Conservation (phyloP, 1,140 invertebrate genomes). For the Caerostris darwini region DNA sequence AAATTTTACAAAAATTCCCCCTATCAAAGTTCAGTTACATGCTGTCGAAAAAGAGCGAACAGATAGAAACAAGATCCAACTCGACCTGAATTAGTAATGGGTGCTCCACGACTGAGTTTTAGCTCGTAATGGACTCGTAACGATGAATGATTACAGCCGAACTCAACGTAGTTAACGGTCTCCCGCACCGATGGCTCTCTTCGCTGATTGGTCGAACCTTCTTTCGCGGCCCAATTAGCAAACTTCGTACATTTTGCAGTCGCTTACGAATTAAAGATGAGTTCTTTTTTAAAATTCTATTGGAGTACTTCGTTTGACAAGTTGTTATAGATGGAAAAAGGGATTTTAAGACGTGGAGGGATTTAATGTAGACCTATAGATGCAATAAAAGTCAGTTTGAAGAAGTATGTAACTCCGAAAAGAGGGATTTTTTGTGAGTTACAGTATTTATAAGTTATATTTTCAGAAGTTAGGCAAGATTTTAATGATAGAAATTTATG, state of each 20-base stretch:
- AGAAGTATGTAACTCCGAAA: too few relatives aligned
- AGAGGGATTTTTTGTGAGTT: too few relatives aligned
- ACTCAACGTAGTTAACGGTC: neutral
- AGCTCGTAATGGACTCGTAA: neutral
- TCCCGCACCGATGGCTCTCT: slow-evolving; percentile 5
- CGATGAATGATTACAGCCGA: neutral
- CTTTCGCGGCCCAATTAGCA: neutral
- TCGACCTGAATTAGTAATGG: slow-evolving; percentile 8
- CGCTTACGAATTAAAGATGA: slow-evolving; percentile 5
- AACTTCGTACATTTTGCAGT: neutral
- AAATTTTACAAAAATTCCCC: too few relatives aligned
- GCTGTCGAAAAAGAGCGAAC: neutral
- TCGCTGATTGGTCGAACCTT: neutral
- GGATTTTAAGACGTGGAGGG: too few relatives aligned
- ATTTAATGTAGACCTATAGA: too few relatives aligned
- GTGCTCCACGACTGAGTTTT: neutral
- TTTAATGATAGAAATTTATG: too few relatives aligned
- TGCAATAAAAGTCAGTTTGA: too few relatives aligned
- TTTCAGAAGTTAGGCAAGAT: too few relatives aligned
- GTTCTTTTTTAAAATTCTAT: neutral
- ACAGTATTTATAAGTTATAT: too few relatives aligned
- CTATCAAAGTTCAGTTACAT: too few relatives aligned
- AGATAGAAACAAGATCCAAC: neutral
- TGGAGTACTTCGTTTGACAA: too few relatives aligned
- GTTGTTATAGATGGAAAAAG: too few relatives aligned